Conservation (phyloP, 2,888 invertebrate genomes). For the Anagyrus pseudococci region DNA sequence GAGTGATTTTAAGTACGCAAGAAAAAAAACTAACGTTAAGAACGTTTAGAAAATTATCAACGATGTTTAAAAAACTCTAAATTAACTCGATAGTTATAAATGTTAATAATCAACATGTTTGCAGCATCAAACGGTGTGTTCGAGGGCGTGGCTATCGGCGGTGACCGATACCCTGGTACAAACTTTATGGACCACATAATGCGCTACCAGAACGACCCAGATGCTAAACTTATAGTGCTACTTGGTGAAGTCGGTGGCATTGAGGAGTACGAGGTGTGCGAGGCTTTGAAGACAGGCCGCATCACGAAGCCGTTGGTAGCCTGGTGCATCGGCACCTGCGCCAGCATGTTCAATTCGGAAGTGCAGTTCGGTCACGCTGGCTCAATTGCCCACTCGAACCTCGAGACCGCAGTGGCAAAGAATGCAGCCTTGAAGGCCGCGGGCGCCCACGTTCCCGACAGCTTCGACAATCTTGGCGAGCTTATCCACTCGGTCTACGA, state of each 20-base stretch:
- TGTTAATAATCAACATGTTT: constrained; percentile 4
- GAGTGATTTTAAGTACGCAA: background rate
- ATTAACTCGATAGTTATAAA: background rate
- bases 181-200: constrained; percentile 97
- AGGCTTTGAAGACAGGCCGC: constrained; percentile 78
- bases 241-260: constrained; percentile 98
- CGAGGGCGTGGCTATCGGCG: constrained; percentile 98
- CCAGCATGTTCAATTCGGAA: constrained; percentile 68
- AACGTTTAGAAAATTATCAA: background rate
- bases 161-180: constrained; percentile 97
- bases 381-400: constrained; percentile 92
- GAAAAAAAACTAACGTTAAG: background rate
- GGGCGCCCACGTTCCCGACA: constrained; percentile 90
- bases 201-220: constrained; percentile 80
- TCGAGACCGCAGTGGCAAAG: constrained; percentile 93
- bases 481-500: constrained; percentile 77
- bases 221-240: constrained; percentile 93
- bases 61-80: background rate
- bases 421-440: constrained; percentile 82
- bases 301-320: constrained; percentile 95
- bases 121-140: constrained; percentile 90
- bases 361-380: constrained; percentile 99
- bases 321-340: constrained; percentile 97
- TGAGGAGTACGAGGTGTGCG: constrained; percentile 96
- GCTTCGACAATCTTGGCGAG: constrained; percentile 91